A percentile compares a stretch with the other conserved stretches of the same genome.
These are phyloP conservation scores for Erebia palarica DNA, from an alignment of 2,888 invertebrate genomes.

Conservation along the genomic window DNA sequence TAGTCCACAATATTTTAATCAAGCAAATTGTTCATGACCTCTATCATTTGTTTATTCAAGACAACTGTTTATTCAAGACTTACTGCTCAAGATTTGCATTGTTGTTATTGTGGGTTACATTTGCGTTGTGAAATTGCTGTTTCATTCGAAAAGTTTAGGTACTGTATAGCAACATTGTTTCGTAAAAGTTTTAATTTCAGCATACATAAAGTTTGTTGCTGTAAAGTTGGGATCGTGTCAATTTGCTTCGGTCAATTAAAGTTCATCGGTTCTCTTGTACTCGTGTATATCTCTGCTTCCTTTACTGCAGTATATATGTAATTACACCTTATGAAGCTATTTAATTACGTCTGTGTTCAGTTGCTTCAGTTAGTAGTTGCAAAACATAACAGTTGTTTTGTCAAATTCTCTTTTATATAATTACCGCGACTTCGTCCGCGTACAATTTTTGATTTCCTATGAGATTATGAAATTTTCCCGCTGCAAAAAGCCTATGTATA, in stretches of 20 bases:
- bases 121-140: constrained; percentile 38
- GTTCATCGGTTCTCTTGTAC: constrained; percentile 37
- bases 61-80: constrained; percentile 32
- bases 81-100: constrained; percentile 32
- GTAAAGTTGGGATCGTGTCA: constrained; percentile 37
- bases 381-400: too few relatives aligned
- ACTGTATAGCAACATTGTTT: constrained; percentile 53
- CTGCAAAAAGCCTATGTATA: too few relatives aligned
- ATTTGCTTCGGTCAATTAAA: constrained; percentile 44
- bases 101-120: constrained; percentile 38
- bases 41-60: constrained; percentile 22
- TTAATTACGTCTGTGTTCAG: background rate
- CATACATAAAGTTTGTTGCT: constrained; percentile 43
- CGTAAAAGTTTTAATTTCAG: constrained; percentile 50
- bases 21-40: constrained; percentile 21
- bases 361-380: background rate
- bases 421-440: too few relatives aligned
- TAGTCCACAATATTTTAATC: constrained; percentile 2
- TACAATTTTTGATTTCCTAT: too few relatives aligned
- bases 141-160: constrained; percentile 33
- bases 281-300: constrained; percentile 5
- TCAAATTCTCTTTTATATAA: background rate
- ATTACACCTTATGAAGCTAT: background rate
- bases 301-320: background rate
- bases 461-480: too few relatives aligned